Evolutionary conservation across 2,888 invertebrate genomes (phyloP), one percentile per base, ranked within the genome.

Genomic region (Rhingia rostrata): DNA sequence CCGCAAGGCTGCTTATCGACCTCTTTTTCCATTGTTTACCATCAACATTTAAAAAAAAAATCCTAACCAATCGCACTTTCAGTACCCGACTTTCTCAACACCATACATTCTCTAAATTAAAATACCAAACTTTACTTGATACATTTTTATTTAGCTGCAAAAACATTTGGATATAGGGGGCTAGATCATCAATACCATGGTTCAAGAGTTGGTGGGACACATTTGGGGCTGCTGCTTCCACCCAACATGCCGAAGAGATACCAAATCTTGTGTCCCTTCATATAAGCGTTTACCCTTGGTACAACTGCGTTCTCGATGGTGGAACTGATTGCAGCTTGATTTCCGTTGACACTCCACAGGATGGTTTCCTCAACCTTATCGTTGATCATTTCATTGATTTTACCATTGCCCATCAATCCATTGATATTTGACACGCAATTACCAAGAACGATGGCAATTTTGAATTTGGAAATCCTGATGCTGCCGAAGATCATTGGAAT

Each of bases 261-360:
- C 90, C 90, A 90, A 37, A 90, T 33, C 63, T 90, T 90, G 7
- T 89, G 88, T 7, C 90, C 90, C 86, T 88, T 87, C 66, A 90
- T 35, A 6, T 74, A 77, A 0, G 54, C 51, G 69, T 90, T 90
- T 4, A 90, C 86, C 22, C 77, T 39, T 0, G 90, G 90, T 12
- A 89, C 90, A 47, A 90, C 35, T 22, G 43, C 69, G 0, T 83
- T 10, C 35, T 89, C 88, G 37, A 90, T 88, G 14, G 14, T 64
- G 0, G 5, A 75, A 72, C 90, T 90, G 4, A 90, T 90, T 47
- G 86, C 30, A 6, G 86, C 14, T 47, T 90, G 90, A 70, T 88
- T 69, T 4, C 87, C 87, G 58, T 89, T 89, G 6, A 90, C 83
- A 14, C 88, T 84, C 6, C 87, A 87, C 0, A 90, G 88, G 5